These are phyloP conservation scores for Scolopax mira DNA, from an alignment of 2,113 vertebrate genomes.

Conservation along the genomic window DNA sequence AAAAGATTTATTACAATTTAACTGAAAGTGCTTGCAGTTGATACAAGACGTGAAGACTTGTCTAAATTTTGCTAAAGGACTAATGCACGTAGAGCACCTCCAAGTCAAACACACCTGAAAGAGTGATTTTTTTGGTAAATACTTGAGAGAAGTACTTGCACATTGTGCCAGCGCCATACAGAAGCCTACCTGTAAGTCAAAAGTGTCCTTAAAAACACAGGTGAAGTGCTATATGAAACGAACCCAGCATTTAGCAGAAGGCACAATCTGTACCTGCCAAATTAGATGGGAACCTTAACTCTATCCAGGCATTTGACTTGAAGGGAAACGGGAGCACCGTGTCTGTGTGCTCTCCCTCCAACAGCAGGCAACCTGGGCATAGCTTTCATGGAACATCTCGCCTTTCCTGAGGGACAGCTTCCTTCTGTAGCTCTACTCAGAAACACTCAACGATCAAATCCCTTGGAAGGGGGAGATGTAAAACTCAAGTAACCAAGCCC, in stretches of 20 bases:
- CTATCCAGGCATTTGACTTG: not conserved
- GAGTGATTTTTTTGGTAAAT: not conserved
- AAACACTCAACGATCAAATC: not conserved
- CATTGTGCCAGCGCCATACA: not conserved
- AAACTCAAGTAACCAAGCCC: not conserved
- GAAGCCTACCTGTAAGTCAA: fast-evolving
- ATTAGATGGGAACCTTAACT: not conserved
- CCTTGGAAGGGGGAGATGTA: not conserved
- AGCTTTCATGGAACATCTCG: not conserved
- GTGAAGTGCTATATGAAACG: not conserved
- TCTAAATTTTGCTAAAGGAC: not conserved
- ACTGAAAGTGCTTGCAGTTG: not conserved
- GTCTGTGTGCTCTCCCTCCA: not conserved
- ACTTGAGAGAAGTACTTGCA: not conserved
- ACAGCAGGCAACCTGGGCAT: not conserved
- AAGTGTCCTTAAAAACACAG: not conserved
- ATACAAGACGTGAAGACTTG: not conserved
- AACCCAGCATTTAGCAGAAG: not conserved
- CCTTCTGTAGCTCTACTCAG: not conserved
- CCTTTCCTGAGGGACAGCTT: not conserved
- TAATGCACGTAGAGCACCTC: not conserved
- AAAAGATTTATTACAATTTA: constrained; percentile 34
- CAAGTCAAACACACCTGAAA: not conserved
- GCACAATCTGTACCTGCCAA: not conserved
- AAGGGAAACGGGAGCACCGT: not conserved